Conservation (phyloP, 2,888 invertebrate species). For the Girardia tigrina region DNA sequence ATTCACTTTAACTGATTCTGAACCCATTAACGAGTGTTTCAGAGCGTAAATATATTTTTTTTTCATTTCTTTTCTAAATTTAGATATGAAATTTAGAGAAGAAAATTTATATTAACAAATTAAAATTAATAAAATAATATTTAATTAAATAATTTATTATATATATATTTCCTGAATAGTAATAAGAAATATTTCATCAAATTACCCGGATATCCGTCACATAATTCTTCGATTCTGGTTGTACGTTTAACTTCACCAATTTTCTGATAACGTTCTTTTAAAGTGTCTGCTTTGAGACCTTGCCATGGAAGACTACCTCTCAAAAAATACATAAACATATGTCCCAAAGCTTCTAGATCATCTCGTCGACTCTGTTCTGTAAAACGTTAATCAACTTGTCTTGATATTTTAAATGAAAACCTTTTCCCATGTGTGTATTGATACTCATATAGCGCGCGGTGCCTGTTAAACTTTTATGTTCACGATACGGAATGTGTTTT, state of each 20-base stretch:
- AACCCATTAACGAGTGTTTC: no score
- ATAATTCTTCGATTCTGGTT: constrained; percentile 81
- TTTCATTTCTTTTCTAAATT: not conserved
- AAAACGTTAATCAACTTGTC: constrained; percentile 38
- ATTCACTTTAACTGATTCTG: no score
- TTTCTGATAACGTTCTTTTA: constrained; percentile 98
- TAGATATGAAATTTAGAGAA: no score
- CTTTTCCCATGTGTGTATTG: constrained; percentile 97
- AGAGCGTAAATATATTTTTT: no score
- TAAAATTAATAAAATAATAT: no score
- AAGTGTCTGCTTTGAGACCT: constrained; percentile 95
- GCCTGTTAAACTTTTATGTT: constrained; percentile 98
- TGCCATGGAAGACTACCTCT: constrained; percentile 99
- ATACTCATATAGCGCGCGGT: constrained; percentile 99
- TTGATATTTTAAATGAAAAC: not conserved
- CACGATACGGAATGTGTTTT: constrained; percentile 98
- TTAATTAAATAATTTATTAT: no score
- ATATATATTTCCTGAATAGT: no score
- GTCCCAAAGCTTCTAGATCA: constrained; percentile 95
- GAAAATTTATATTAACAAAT: no score
- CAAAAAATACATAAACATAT: constrained; percentile 99
- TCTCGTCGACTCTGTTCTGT: constrained; percentile 95
- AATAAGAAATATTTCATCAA: no score
- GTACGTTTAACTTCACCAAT: constrained; percentile 99
- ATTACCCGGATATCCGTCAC: constrained; percentile 59